Evolutionary conservation across 2,888 invertebrate species (phyloP).

Genomic region (Brachyptera putata): DNA sequence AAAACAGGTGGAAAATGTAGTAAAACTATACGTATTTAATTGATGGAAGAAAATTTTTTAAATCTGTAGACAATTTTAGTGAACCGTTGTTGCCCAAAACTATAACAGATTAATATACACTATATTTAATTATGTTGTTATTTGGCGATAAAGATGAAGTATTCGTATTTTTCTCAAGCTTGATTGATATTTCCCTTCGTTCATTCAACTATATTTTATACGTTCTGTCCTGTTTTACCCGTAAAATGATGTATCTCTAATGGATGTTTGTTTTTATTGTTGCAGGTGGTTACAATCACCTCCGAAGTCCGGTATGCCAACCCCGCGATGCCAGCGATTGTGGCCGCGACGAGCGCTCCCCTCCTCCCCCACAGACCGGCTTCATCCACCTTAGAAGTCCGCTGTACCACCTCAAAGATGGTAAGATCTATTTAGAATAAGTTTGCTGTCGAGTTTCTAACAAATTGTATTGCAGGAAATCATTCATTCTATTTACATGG

Average conservation of each 20-base stretch:
- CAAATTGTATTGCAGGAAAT: not conserved
- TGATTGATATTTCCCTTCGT: too few relatives aligned
- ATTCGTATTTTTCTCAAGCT: too few relatives aligned
- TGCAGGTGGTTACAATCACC: constrained; percentile 31
- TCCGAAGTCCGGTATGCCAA: constrained; percentile 28
- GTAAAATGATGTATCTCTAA: not conserved
- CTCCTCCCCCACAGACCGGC: constrained; percentile 42
- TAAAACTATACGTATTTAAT: too few relatives aligned
- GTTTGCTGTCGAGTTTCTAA: too few relatives aligned
- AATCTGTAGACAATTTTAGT: too few relatives aligned
- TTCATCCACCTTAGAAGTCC: constrained; percentile 41
- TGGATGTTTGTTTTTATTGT: not conserved
- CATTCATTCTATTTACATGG: not conserved
- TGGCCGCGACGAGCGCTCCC: constrained; percentile 46
- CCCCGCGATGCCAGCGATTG: constrained; percentile 39
- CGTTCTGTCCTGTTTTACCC: not conserved
- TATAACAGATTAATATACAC: too few relatives aligned
- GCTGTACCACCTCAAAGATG: constrained; percentile 38
- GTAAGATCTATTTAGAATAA: constrained; percentile 32
- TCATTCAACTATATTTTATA: too few relatives aligned
- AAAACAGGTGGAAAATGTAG: too few relatives aligned
- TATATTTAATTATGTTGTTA: too few relatives aligned
- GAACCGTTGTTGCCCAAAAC: too few relatives aligned
- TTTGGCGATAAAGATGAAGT: too few relatives aligned
- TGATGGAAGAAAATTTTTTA: too few relatives aligned